Base-by-base conservation (phyloP, 2,888 invertebrate species). In the Epinotia nisella region DNA sequence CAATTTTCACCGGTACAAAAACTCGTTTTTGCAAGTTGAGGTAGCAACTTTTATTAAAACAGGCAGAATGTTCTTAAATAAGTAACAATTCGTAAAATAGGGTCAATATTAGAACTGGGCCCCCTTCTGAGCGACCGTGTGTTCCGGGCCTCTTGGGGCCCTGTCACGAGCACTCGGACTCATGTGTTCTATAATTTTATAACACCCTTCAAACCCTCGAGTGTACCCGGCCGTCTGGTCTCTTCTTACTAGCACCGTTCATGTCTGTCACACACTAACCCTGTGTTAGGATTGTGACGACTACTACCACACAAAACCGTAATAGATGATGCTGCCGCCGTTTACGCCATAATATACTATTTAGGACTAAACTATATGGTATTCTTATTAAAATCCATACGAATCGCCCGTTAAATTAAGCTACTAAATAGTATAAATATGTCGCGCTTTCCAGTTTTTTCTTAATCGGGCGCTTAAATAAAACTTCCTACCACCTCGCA, bases 141-240 rank as follows among this genome's bases (percentile, higher is more conserved):
- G 60, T 41, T 11, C 24, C 13, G 15, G 70, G 70, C 78, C 75
- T 83, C 89, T 83, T 80, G 81, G 75, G 85, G 88, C 82, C 86
- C 80, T 82, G 83, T 82, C 70, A 78, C 90, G 90, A 76, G 83
- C 82, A 75, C 89, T 90, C 78, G 71, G 76, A 81, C 75, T 84
- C 84, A 83, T 88, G 87, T 86, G 84, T 79, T 82, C 82, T 78
- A 85, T 90, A 89, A 90, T 88, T 90, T 89, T 88, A 88, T 88
- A 89, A 85, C 80, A 78, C 87, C 79, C 90, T 87, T 79, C 76
- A 85, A 51, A 7, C n/a, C 76, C 76, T 79, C 64, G 71, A 85
- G 84, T 78, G 74, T 51, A 39, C 58, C 35, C 19, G 35, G 51
- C 58, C 35, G 19, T 35, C 7, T 64, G 70, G 56, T 9, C 29